These are phyloP conservation scores for Campoplex capitator DNA, from an alignment of 2,888 invertebrate genomes.

Conservation along the genomic window DNA sequence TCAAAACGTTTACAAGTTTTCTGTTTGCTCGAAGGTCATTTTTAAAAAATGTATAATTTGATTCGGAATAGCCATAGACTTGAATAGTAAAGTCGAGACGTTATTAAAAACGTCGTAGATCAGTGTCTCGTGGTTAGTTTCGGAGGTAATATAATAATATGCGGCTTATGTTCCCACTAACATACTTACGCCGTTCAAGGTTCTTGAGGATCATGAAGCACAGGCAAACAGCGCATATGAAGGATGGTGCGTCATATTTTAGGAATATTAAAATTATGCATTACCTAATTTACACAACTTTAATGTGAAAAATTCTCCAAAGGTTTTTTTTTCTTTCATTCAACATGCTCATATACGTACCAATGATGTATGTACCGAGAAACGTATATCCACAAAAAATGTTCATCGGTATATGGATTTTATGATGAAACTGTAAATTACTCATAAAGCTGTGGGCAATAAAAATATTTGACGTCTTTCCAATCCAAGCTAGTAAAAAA, in stretches of 20 bases:
- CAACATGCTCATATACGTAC: neutral
- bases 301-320: neutral
- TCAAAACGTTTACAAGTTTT: neutral
- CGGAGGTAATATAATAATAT: conserved; percentile 79
- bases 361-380: neutral
- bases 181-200: conserved; percentile 5
- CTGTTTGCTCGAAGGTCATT: neutral
- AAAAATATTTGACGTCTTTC: neutral
- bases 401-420: neutral
- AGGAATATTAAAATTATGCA: conserved; percentile 19
- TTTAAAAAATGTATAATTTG: neutral
- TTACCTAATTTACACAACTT: conserved; percentile 17
- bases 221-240: conserved; percentile 8
- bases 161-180: conserved; percentile 73
- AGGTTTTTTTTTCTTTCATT: neutral
- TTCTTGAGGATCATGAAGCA: conserved; percentile 15
- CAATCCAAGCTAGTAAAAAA: neutral
- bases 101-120: conserved; percentile 81
- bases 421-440: neutral
- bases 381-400: neutral
- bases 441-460: neutral
- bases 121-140: conserved; percentile 76
- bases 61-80: conserved; percentile 21
- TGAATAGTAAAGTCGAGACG: conserved; percentile 77
- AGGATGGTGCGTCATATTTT: conserved; percentile 29